Conservation (phyloP, 2,113 vertebrate species). For the Myotis brandtii region DNA sequence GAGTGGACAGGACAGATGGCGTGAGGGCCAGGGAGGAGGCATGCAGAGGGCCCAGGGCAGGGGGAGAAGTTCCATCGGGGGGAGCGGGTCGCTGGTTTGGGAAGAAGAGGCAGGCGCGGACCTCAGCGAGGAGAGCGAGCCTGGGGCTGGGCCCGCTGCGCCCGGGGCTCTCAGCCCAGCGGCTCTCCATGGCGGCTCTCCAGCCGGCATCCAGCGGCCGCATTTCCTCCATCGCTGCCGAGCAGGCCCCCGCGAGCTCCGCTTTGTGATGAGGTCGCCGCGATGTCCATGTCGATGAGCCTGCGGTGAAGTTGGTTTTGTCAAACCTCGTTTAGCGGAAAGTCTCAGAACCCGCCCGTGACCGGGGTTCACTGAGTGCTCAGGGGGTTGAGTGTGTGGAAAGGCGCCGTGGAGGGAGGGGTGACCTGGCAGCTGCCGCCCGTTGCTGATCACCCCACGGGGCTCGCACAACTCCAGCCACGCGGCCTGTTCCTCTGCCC, state of each 20-base stretch:
- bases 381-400: neutral
- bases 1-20: neutral
- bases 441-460: neutral
- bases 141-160: neutral
- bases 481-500: no score
- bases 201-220: no score
- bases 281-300: no score
- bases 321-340: no score
- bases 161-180: no score
- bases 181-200: no score
- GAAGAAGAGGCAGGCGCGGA: neutral
- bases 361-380: neutral
- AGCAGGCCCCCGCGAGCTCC: no score
- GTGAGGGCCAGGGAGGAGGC: neutral
- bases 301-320: no score
- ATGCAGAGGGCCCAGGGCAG: neutral
- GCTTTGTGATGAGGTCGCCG: no score
- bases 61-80: neutral
- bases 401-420: rapidly evolving
- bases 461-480: neutral
- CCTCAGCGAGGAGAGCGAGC: rapidly evolving
- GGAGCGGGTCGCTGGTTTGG: neutral
- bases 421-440: no score
- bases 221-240: neutral
- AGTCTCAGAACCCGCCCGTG: neutral